A percentile compares a stretch with the other conserved stretches of the same genome.
phyloP scores from a whole-genome alignment of 2,888 invertebrate genomes.

The Sicus ferrugineus region DNA sequence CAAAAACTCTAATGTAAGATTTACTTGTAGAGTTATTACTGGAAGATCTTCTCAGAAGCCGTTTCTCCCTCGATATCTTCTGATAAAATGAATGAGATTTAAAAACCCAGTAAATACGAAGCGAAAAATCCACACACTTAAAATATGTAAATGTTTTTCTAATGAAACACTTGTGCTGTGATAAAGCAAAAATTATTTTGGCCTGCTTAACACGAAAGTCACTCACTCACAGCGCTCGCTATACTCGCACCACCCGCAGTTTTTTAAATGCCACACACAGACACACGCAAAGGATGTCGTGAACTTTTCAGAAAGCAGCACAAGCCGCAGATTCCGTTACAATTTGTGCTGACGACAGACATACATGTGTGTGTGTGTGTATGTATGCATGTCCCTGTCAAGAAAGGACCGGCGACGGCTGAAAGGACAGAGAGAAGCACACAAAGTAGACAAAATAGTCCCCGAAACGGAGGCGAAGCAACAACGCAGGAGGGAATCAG shows the following conservation, averaged over 20 bases:
- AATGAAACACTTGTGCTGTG: too few relatives aligned
- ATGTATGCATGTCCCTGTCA: neutral
- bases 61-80: too few relatives aligned
- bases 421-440: neutral
- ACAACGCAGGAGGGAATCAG: neutral
- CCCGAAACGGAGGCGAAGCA: neutral
- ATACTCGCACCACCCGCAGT: too few relatives aligned
- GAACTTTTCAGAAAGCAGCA: neutral
- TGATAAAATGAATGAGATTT: too few relatives aligned
- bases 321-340: conserved; percentile 29
- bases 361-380: neutral
- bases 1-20: too few relatives aligned
- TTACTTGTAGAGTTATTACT: too few relatives aligned
- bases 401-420: neutral
- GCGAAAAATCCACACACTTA: too few relatives aligned
- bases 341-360: conserved; percentile 24
- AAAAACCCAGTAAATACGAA: too few relatives aligned
- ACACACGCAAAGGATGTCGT: neutral
- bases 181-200: too few relatives aligned
- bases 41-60: too few relatives aligned
- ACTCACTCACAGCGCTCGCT: conserved; percentile 14
- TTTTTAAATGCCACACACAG: conserved; percentile 11
- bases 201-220: conserved; percentile 23
- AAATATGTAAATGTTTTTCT: too few relatives aligned
- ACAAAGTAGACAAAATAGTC: neutral